These are phyloP conservation scores for Vultur gryphus DNA, from an alignment of 2,797 vertebrate species.

Conservation along the genomic window DNA sequence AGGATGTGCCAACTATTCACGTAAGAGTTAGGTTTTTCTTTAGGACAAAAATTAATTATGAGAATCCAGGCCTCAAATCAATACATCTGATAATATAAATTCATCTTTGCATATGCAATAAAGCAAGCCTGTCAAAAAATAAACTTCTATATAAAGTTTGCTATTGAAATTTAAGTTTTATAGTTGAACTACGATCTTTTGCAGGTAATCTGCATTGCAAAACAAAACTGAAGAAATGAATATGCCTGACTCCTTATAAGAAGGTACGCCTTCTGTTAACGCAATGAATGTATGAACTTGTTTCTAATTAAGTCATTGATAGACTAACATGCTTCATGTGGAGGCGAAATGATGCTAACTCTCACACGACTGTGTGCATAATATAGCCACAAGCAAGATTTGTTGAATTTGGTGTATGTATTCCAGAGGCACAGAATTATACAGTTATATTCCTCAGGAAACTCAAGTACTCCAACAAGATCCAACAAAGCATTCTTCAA, in stretches of 20 bases:
- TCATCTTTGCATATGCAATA: background rate
- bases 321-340: background rate
- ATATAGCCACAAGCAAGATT: background rate
- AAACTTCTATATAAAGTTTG: background rate
- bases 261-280: background rate
- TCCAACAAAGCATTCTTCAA: background rate
- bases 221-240: background rate
- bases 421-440: background rate
- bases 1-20: background rate
- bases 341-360: background rate
- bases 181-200: background rate
- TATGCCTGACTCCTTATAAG: background rate
- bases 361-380: background rate
- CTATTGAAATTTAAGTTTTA: background rate
- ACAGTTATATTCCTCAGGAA: background rate
- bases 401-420: background rate
- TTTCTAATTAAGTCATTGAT: background rate
- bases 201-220: background rate
- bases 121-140: background rate
- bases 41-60: background rate
- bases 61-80: background rate
- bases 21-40: background rate
- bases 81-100: background rate
- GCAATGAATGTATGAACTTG: accelerated
- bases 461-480: background rate